Base-by-base conservation (phyloP, 2,113 vertebrate genomes). In the Ursus arctos region DNA sequence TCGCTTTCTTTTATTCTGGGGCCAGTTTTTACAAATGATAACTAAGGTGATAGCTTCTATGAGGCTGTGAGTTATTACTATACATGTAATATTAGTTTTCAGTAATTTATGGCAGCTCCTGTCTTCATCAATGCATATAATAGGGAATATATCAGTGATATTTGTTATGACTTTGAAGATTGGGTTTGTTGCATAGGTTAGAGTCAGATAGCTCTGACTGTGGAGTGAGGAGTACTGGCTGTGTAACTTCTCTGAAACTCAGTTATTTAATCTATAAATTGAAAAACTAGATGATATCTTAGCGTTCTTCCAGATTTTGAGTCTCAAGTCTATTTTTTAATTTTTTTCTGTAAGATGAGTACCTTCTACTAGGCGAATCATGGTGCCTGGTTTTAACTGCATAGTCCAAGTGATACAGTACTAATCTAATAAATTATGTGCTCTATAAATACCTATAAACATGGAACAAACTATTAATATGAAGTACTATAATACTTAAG, bases 311-410 rank as follows among this genome's bases (percentile, higher is more conserved):
- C 21, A 95, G 33, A 87, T 85, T 95, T 88, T 93, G 77, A 95
- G 24, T 77, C 93, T 36, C 74, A 31, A 16, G 14, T 90, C 81
- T 91, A n/a, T 51, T 82, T 47, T 69, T 40, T 59, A 28, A 3
- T 72, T 55, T 88, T 93, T 91, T 86, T 86, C 24, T 96, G 33
- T 91, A 59, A 86, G 57, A 53, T 49, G 59, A 93, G 12, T 80
- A 74, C 74, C 43, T 95, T 85, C 24, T 36, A 69, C 26, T 61
- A 53, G 83, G 83, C 84, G 33, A 92, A n/a, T 88, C 9, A 11
- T 47, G 15, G 13, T 95, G 11, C 16, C 40, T 77, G 14, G 22
- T 81, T 88, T 88, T 72, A 94, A 53, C 65, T 88, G 4, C 4
- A 1, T 81, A 51, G 19, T 55, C 9, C 14, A 59, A 6, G 21